Percentiles rank a stretch among this genome's conserved stretches.
These are phyloP conservation scores for Pygmarrhopalites habei DNA, from an alignment of 1,140 invertebrate genomes.

Conservation along the genomic window DNA sequence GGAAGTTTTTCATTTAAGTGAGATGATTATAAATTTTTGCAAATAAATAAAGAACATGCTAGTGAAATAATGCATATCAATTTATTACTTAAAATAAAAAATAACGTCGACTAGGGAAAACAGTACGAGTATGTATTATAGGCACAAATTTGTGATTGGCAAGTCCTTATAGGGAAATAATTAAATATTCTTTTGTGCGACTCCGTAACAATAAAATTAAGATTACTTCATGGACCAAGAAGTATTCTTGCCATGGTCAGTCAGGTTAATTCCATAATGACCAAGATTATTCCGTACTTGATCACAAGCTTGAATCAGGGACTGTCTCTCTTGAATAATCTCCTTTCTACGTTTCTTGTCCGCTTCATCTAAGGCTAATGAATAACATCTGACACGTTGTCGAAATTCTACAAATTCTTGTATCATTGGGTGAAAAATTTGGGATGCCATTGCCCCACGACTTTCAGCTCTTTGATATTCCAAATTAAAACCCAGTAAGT, in stretches of 20 bases:
- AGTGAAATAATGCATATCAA: no score
- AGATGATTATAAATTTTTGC: neutral
- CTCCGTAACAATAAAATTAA: no score
- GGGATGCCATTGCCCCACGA: no score
- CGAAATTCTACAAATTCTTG: conserved; percentile 42
- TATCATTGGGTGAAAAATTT: conserved; percentile 40
- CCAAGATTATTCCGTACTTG: conserved; percentile 57
- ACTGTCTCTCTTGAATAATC: conserved; percentile 46
- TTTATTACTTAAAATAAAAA: no score
- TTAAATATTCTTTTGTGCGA: no score
- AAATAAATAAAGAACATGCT: no score
- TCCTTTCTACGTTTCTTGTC: conserved; percentile 51
- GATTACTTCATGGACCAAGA: conserved; percentile 24
- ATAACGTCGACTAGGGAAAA: no score
- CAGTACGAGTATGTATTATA: no score
- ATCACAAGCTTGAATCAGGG: conserved; percentile 65
- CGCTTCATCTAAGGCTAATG: conserved; percentile 31
- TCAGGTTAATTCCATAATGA: conserved; percentile 51
- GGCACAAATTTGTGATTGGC: no score
- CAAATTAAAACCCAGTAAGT: conserved; percentile 18
- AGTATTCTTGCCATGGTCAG: conserved; percentile 53
- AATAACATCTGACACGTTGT: conserved; percentile 40
- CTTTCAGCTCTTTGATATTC: no score
- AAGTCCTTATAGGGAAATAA: no score
- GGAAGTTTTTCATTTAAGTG: neutral